Conservation (phyloP, 2,888 invertebrate genomes). For the Harmothoe impar region DNA sequence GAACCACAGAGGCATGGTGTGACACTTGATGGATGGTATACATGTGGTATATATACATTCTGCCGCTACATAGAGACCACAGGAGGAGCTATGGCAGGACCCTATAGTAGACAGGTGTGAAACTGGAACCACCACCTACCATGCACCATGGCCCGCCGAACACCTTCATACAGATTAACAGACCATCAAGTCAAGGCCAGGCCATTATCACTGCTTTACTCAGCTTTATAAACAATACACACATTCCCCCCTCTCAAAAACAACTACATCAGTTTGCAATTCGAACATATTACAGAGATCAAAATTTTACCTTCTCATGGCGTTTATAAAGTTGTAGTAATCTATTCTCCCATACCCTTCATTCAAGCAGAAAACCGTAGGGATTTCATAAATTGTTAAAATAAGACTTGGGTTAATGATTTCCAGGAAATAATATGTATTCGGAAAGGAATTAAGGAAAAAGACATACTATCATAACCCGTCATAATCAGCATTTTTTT, state of each 20-base stretch:
- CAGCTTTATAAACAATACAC: conserved; percentile 31
- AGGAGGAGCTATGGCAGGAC: conserved; percentile 26
- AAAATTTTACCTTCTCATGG: not conserved
- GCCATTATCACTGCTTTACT: conserved; percentile 27
- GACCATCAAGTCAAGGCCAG: conserved; percentile 19
- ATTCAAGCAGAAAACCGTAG: too few relatives aligned
- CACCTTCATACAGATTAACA: conserved; percentile 42
- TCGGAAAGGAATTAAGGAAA: too few relatives aligned
- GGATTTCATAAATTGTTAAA: too few relatives aligned
- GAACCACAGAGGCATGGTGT: not conserved
- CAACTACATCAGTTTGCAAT: not conserved
- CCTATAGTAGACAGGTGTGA: conserved; percentile 27
- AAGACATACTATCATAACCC: too few relatives aligned
- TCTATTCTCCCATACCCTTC: not conserved
- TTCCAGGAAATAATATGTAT: too few relatives aligned
- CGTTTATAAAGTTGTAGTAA: conserved; percentile 10
- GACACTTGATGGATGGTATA: conserved; percentile 1
- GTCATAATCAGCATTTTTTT: too few relatives aligned
- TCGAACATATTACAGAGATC: too few relatives aligned
- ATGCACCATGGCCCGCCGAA: conserved; percentile 43
- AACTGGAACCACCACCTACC: conserved; percentile 48
- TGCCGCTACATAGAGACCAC: conserved; percentile 18
- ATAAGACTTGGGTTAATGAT: too few relatives aligned
- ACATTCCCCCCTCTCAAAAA: conserved; percentile 21
- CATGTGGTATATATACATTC: conserved; percentile 6